These are phyloP conservation scores for Triplophysa tibetana DNA, from an alignment of 2,113 vertebrate genomes.

Conservation along the genomic window DNA sequence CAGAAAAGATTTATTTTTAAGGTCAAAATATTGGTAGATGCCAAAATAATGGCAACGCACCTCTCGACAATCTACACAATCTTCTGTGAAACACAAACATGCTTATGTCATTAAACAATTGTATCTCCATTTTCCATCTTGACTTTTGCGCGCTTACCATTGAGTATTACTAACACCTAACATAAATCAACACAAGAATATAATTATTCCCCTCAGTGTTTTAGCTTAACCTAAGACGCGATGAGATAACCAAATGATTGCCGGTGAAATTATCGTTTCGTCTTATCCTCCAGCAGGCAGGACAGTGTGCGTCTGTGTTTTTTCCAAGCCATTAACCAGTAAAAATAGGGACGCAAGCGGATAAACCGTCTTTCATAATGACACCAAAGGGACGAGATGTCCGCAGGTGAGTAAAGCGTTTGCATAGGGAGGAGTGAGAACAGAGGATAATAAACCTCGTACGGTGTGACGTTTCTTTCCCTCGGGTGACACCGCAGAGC, in stretches of 20 bases:
- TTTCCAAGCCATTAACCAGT: conserved; percentile 34
- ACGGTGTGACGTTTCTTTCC: conserved; percentile 24
- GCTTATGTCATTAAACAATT: background rate
- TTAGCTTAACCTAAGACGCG: conserved; percentile 8
- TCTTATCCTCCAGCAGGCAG: conserved; percentile 3
- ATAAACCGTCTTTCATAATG: conserved; percentile 47
- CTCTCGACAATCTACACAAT: background rate
- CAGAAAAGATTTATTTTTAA: too few species aligned
- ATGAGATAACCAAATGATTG: conserved; percentile 20
- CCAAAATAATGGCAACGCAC: too few species aligned
- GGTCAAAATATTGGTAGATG: too few species aligned
- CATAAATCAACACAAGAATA: conserved; percentile 32
- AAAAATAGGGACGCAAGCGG: conserved; percentile 36
- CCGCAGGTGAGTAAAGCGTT: conserved; percentile 45
- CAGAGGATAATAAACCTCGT: conserved; percentile 48
- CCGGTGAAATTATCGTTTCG: background rate
- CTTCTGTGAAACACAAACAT: background rate
- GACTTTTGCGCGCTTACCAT: conserved; percentile 1
- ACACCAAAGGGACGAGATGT: conserved; percentile 36
- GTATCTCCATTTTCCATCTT: background rate
- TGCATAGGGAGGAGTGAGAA: conserved; percentile 41
- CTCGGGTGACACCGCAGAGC: conserved; percentile 22
- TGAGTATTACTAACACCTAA: background rate
- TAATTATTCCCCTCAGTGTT: conserved; percentile 5
- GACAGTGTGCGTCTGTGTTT: conserved; percentile 9